Conservation (phyloP, 2,113 vertebrate genomes). For the Trogon surrucura region DNA sequence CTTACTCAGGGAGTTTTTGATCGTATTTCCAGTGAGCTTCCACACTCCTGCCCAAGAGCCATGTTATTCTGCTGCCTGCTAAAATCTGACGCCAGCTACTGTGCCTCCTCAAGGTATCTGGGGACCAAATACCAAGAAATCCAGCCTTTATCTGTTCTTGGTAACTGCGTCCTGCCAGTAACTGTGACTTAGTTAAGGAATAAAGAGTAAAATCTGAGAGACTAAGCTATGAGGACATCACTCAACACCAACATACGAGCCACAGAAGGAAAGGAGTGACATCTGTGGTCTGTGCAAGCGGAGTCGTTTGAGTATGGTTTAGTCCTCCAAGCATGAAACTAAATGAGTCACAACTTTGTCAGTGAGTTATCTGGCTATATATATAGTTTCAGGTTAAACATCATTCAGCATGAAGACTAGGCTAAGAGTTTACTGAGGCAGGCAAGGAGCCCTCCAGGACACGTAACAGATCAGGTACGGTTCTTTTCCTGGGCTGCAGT, state of each 20-base stretch:
- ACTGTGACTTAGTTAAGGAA: neutral
- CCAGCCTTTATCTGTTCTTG: neutral
- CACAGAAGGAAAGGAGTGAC: neutral
- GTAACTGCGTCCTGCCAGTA: neutral
- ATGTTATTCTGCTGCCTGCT: neutral
- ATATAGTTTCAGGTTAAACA: neutral
- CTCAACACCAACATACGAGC: neutral
- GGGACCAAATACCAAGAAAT: neutral
- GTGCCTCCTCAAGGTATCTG: neutral
- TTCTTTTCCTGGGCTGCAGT: neutral
- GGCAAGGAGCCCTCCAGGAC: neutral
- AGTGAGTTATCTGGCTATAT: neutral
- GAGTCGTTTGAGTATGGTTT: neutral
- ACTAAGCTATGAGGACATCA: neutral
- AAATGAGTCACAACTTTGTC: neutral
- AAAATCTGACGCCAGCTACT: neutral
- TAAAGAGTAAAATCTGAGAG: neutral
- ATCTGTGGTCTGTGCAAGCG: neutral
- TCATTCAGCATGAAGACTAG: neutral
- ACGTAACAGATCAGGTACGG: fast-evolving
- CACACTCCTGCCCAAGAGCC: neutral
- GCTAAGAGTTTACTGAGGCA: neutral
- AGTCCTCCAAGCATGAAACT: neutral
- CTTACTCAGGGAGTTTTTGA: neutral
- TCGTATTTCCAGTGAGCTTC: neutral